Base-by-base conservation (phyloP, 2,797 vertebrate genomes). In the Hippocampus kuda region DNA sequence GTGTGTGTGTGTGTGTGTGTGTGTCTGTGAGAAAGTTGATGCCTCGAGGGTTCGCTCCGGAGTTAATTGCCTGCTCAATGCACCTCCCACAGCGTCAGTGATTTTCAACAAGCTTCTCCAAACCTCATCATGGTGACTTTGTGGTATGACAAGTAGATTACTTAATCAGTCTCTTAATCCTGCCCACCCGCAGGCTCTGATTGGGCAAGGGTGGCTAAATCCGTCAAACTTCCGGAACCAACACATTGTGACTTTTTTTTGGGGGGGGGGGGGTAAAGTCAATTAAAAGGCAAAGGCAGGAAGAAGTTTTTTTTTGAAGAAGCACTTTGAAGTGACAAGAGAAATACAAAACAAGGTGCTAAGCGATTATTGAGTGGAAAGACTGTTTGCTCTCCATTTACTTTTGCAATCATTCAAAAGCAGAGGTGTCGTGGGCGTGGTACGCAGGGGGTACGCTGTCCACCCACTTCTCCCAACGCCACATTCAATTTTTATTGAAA, bases 41-140 rank as follows among this genome's bases (percentile, higher is more conserved):
- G 65, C 46, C 49, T 49, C 49, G 49, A 41, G 65, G 65, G 27
- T 65, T 65, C 46, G 44, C 63, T 46, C 63, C 46, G 8, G 44
- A 65, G 63, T 65, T 65, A 65, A 65, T 65, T 65, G 63, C 42
- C 63, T 65, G 24, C 63, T 65, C 63, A 44, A 48, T 65, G 46
- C 63, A 49, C 63, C 63, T 65, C 63, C 63, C 63, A 65, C 63
- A 65, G 63, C 24, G 63, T 27, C 63, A 49, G 42, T 27, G 63
- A 26, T 65, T 65, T 65, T 65, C 46, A 24, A 27, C 63, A 13
- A 64, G 62, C 41, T 44, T 64, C 62, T 64, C 41, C 15, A 65
- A 49, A 61, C 16, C 59, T 61, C 46, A 65, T 48, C 42, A 27
- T 48, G 51, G 38, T 67, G 41, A 65, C 63, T 65, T 65, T 65